phyloP scores from a whole-genome alignment of 2,797 vertebrate genomes.

The Uromys caudimaculatus region DNA sequence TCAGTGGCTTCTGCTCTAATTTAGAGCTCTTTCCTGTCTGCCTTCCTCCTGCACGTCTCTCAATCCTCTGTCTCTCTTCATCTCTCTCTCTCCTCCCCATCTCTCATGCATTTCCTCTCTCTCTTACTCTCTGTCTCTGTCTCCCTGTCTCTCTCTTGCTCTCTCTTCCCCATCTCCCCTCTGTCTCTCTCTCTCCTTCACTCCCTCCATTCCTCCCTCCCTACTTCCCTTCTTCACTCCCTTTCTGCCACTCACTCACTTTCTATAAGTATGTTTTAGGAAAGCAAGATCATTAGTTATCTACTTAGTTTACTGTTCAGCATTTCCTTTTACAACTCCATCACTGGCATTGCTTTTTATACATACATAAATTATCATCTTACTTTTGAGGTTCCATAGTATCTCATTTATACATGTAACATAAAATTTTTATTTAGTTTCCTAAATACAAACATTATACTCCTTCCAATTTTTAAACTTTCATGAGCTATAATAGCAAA shows the following conservation, averaged over 20 bases:
- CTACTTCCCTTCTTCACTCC: background rate
- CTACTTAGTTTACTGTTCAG: background rate
- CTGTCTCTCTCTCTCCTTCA: background rate
- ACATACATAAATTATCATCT: background rate
- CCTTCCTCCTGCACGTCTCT: background rate
- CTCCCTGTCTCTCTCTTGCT: rapidly evolving
- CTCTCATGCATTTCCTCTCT: too few species aligned
- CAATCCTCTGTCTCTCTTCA: too few species aligned
- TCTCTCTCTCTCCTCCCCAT: too few species aligned
- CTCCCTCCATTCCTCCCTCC: too few species aligned
- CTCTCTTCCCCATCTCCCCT: rapidly evolving
- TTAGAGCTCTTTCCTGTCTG: background rate
- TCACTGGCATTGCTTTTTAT: background rate
- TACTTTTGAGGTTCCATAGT: background rate
- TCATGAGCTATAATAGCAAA: background rate
- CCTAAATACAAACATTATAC: background rate
- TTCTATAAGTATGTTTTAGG: background rate
- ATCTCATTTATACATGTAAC: background rate
- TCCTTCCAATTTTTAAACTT: background rate
- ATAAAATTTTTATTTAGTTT: background rate
- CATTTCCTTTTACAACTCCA: background rate
- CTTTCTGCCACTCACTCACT: background rate
- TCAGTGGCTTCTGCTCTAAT: background rate
- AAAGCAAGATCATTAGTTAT: background rate
- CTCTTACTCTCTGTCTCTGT: too few species aligned